Evolutionary conservation across 2,797 vertebrate genomes (phyloP).

Genomic region (Phaenicophaeus curvirostris): DNA sequence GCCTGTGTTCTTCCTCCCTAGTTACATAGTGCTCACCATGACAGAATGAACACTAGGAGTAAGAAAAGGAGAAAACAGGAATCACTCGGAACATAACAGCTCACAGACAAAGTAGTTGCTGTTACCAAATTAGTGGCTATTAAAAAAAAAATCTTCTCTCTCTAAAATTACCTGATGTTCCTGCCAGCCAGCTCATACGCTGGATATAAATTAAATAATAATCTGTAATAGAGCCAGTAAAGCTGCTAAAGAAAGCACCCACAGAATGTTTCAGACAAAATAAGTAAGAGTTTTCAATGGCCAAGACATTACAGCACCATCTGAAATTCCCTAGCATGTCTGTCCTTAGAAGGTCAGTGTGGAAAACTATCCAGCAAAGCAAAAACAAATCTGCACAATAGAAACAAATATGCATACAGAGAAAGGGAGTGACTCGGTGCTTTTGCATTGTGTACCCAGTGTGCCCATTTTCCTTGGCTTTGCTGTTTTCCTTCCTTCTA

Average conservation of each 20-base stretch:
- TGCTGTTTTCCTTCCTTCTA: conserved; percentile 12
- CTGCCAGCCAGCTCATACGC: background rate
- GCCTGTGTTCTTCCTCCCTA: background rate
- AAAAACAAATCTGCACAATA: background rate
- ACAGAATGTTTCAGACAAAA: conserved; percentile 61
- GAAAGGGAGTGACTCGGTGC: conserved; percentile 10
- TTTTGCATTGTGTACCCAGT: background rate
- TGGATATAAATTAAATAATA: conserved; percentile 11
- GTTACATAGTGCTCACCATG: background rate
- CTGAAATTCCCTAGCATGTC: conserved; percentile 41
- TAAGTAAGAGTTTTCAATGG: conserved; percentile 55
- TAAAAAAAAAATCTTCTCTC: background rate
- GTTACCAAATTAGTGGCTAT: background rate
- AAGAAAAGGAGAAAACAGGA: background rate
- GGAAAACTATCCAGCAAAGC: background rate
- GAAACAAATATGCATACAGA: background rate
- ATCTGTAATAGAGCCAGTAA: conserved; percentile 4
- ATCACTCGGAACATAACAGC: background rate
- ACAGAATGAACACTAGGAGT: background rate
- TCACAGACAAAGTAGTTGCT: background rate
- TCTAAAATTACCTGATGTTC: conserved; percentile 14
- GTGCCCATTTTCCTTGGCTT: conserved; percentile 12
- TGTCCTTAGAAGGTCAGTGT: conserved; percentile 30
- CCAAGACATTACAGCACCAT: conserved; percentile 66
- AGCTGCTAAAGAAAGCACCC: conserved; percentile 49